These are phyloP conservation scores for Mesoligia furuncula DNA, from an alignment of 2,888 invertebrate genomes.

Conservation along the genomic window DNA sequence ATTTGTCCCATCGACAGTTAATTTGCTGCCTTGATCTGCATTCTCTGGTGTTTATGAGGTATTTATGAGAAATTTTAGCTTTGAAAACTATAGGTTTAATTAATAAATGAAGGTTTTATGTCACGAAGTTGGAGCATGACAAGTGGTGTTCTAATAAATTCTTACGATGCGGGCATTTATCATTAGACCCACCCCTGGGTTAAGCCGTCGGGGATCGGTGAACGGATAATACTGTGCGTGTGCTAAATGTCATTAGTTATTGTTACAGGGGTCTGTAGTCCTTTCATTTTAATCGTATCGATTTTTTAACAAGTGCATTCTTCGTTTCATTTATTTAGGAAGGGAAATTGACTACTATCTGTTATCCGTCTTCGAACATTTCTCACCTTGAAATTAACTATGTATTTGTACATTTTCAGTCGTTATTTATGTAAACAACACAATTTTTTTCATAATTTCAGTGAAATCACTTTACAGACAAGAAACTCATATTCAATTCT, in stretches of 20 bases:
- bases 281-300: slow-evolving; percentile 30
- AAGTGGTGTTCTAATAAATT: slow-evolving; percentile 55
- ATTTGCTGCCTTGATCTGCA: slow-evolving; percentile 70
- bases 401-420: neutral
- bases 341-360: neutral
- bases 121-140: slow-evolving; percentile 44
- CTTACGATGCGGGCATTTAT: slow-evolving; percentile 72
- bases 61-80: slow-evolving; percentile 65
- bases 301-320: slow-evolving; percentile 27
- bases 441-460: slow-evolving; percentile 5
- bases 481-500: neutral
- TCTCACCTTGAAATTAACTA: neutral
- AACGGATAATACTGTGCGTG: slow-evolving; percentile 70
- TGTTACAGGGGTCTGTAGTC: slow-evolving; percentile 49
- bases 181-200: slow-evolving; percentile 69
- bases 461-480: neutral
- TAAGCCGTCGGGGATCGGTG: slow-evolving; percentile 65
- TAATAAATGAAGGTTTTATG: slow-evolving; percentile 36
- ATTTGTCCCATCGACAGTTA: slow-evolving; percentile 79
- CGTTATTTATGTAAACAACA: neutral
- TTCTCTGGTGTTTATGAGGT: slow-evolving; percentile 74
- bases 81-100: slow-evolving; percentile 23
- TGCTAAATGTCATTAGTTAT: slow-evolving; percentile 70
- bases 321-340: neutral
- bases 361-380: neutral